These are phyloP conservation scores for human DNA, from an alignment of 2,113 vertebrate species.

Conservation along the genomic window GRCh38 chr7:14989001-14989500, in stretches of 20 bases:
- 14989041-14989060: not conserved
- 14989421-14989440: not conserved
- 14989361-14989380: not conserved
- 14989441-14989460: not conserved
- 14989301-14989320: not conserved
- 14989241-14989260: not conserved
- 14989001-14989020: not conserved
- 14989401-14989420: not conserved
- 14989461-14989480: not conserved
- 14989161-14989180: not conserved
- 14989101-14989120: not conserved
- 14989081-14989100: not conserved
- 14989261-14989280: not conserved
- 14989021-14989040: not conserved
- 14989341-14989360: not conserved
- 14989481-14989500: not conserved
- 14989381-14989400: not conserved
- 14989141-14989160: not conserved
- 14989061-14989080: not conserved
- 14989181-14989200: not conserved
- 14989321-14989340: not conserved
- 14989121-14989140: conserved; percentile 27
- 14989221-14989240: not conserved
- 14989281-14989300: not conserved
- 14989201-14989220: not conserved